Evolutionary conservation across 92 coral and sea anemone genomes (phyloP).

Genomic region (Palythoa grandis): DNA sequence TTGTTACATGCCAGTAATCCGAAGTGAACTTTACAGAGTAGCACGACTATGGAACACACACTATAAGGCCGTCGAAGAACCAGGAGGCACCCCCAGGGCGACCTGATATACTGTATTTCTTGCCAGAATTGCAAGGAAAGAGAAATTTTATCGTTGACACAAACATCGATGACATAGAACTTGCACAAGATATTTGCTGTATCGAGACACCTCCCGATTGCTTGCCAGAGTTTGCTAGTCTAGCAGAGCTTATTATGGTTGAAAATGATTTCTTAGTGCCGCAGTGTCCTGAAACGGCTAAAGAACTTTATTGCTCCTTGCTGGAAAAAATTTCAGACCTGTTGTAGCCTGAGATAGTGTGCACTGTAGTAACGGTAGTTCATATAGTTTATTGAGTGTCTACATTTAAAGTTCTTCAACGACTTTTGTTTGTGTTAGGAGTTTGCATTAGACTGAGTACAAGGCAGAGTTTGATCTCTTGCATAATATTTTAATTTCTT

Average conservation of each 20-base stretch:
- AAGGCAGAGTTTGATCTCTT: no score
- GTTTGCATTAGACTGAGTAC: no score
- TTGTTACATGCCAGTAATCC: slow-evolving; percentile 42
- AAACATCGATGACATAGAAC: slow-evolving; percentile 26
- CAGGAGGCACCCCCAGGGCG: slow-evolving; percentile 28
- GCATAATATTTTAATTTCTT: no score
- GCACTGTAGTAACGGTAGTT: no score
- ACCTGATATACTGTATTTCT: slow-evolving; percentile 45
- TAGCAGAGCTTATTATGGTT: slow-evolving; percentile 40
- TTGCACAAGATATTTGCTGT: slow-evolving; percentile 42
- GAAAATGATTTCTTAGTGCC: slow-evolving; percentile 40
- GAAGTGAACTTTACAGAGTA: slow-evolving; percentile 23
- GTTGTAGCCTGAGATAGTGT: background rate
- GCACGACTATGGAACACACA: slow-evolving; percentile 29
- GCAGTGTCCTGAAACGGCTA: slow-evolving; percentile 25
- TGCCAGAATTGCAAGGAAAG: slow-evolving; percentile 31
- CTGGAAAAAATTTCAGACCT: slow-evolving; percentile 28
- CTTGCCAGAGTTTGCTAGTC: slow-evolving; percentile 32
- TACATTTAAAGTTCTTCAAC: no score
- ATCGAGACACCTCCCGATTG: slow-evolving; percentile 35
- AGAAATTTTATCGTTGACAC: slow-evolving; percentile 25
- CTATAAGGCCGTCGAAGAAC: slow-evolving; percentile 34
- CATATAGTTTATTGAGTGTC: no score
- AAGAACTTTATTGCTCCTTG: slow-evolving; percentile 20
- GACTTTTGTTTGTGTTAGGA: no score